Conservation (phyloP, 2,888 invertebrate species). For the Oxyscelio sp. region DNA sequence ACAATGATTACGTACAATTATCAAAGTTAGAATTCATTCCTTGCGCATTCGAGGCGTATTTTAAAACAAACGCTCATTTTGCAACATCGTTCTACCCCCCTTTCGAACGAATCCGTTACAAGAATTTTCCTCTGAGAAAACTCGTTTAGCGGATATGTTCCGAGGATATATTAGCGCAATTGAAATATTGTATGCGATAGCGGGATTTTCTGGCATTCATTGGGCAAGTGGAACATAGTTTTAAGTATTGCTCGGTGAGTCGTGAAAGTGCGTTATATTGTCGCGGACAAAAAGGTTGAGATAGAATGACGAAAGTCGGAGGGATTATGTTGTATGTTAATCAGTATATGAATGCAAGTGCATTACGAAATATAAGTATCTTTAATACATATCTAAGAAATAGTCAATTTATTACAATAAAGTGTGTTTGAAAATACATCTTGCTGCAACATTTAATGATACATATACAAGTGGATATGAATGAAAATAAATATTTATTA, state of each 20-base stretch:
- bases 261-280: not conserved
- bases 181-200: not conserved
- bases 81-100: constrained; percentile 5
- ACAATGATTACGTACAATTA: constrained; percentile 59
- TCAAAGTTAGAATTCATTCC: constrained; percentile 39
- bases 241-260: constrained; percentile 4
- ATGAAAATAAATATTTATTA: too few species aligned
- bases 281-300: constrained; percentile 2
- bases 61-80: constrained; percentile 30
- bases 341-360: not conserved
- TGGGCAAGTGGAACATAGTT: not conserved
- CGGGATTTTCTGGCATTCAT: not conserved
- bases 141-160: not conserved
- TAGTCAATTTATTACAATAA: too few species aligned
- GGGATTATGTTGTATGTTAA: not conserved
- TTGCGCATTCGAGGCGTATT: too few species aligned
- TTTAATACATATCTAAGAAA: too few species aligned
- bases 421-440: too few species aligned
- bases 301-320: not conserved
- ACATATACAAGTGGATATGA: too few species aligned
- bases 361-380: too few species aligned
- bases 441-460: too few species aligned
- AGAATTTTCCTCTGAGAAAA: constrained; percentile 18
- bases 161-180: not conserved
- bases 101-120: constrained; percentile 15